These are phyloP conservation scores for Drosophila pallidifrons DNA, from an alignment of 1,140 invertebrate genomes.

Conservation along the genomic window DNA sequence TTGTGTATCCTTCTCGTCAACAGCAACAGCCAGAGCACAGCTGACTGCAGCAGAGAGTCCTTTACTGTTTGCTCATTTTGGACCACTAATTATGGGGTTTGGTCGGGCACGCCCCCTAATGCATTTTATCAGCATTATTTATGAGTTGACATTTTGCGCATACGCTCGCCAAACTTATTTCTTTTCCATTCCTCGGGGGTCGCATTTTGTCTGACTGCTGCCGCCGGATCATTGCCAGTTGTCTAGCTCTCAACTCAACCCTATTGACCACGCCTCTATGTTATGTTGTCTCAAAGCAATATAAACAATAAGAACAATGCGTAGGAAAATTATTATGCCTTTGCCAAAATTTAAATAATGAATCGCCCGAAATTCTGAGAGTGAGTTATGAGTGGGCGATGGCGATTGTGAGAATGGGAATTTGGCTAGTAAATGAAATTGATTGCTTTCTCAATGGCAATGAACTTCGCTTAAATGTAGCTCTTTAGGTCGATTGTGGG, in stretches of 20 bases:
- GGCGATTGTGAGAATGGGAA: constrained; percentile 1
- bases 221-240: constrained; percentile 11
- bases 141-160: constrained; percentile 56
- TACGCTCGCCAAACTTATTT: constrained; percentile 42
- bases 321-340: constrained; percentile 71
- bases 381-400: constrained; percentile 42
- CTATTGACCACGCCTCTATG: constrained; percentile 18
- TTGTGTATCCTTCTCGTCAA: constrained; percentile 57
- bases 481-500: constrained; percentile 38
- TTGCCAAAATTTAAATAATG: constrained; percentile 77
- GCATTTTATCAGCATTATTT: constrained; percentile 75
- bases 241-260: not conserved
- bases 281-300: constrained; percentile 25
- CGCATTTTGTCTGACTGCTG: constrained; percentile 19
- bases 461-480: constrained; percentile 48
- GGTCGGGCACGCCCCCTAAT: constrained; percentile 54
- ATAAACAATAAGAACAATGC: constrained; percentile 52
- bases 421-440: constrained; percentile 31
- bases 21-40: constrained; percentile 1
- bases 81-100: constrained; percentile 72
- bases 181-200: constrained; percentile 36
- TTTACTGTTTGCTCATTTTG: constrained; percentile 48
- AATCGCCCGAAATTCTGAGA: constrained; percentile 37
- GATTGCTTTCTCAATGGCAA: constrained; percentile 55
- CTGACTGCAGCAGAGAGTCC: constrained; percentile 11